These are phyloP conservation scores for Eilema griseolum DNA, from an alignment of 2,888 invertebrate genomes.

Conservation along the genomic window DNA sequence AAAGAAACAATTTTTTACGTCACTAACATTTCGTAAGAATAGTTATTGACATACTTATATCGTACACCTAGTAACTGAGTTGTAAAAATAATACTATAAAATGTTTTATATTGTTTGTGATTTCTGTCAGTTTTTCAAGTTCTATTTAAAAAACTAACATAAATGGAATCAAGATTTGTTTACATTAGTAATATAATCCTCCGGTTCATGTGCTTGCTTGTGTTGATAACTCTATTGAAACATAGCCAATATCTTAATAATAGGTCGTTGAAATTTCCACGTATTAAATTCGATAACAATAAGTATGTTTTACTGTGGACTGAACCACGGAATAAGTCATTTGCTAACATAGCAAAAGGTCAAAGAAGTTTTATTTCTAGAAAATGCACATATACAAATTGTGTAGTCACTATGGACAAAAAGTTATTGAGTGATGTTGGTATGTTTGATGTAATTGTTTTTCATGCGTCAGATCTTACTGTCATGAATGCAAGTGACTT, in stretches of 20 bases:
- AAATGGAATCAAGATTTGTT: conserved; percentile 13
- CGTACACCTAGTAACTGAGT: background rate
- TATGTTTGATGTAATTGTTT: conserved; percentile 70
- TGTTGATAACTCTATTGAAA: background rate
- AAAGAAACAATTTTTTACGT: background rate
- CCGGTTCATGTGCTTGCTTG: conserved; percentile 7
- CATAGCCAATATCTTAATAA: background rate
- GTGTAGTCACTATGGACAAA: conserved; percentile 65
- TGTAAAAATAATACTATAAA: background rate
- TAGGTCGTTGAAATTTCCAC: conserved; percentile 16
- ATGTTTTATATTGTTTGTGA: background rate
- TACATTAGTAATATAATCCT: conserved; percentile 2
- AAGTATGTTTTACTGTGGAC: conserved; percentile 68
- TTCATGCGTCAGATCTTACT: conserved; percentile 65
- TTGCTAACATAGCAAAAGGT: conserved; percentile 57
- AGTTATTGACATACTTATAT: background rate
- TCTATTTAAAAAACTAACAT: conserved; percentile 6
- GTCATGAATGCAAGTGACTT: conserved; percentile 28
- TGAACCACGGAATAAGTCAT: conserved; percentile 52
- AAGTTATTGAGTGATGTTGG: conserved; percentile 56
- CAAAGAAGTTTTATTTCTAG: conserved; percentile 56
- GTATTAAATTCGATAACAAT: background rate
- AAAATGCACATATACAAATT: conserved; percentile 66
- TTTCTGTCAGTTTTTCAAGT: background rate
- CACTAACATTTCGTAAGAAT: background rate